phyloP scores from a whole-genome alignment of 2,888 invertebrate genomes.

The Trichopria drosophilae region DNA sequence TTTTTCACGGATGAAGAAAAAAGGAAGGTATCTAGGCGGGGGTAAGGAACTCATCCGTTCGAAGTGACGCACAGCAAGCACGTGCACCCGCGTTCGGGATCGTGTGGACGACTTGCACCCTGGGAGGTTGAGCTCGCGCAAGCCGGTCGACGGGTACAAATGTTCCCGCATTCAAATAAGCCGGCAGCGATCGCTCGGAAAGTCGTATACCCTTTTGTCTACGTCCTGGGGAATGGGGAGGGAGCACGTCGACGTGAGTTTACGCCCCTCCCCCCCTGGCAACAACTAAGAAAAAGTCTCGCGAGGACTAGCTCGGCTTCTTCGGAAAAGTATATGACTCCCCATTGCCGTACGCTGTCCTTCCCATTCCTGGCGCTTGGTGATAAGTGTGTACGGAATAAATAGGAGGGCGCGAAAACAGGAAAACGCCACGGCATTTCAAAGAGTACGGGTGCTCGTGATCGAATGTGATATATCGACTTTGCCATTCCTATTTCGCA shows the following conservation, averaged over 20 bases:
- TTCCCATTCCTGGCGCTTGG: background rate
- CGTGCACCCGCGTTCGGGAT: background rate
- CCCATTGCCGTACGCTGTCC: too few relatives aligned
- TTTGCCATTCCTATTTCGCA: too few relatives aligned
- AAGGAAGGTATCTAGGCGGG: too few relatives aligned
- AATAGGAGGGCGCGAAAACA: too few relatives aligned
- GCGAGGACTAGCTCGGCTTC: too few relatives aligned
- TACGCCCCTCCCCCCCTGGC: conserved; percentile 1
- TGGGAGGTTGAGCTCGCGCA: conserved; percentile 13
- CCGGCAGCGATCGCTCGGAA: conserved; percentile 32
- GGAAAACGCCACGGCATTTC: too few relatives aligned
- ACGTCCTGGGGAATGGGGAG: too few relatives aligned
- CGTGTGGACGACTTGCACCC: background rate
- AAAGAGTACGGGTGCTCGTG: too few relatives aligned
- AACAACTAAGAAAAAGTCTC: too few relatives aligned
- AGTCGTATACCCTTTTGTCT: conserved; percentile 29
- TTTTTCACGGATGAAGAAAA: too few relatives aligned
- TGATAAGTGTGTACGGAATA: conserved; percentile 24
- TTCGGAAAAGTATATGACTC: too few relatives aligned
- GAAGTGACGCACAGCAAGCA: background rate
- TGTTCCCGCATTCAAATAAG: conserved; percentile 38
- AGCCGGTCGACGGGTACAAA: conserved; percentile 33
- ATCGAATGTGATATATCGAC: too few relatives aligned
- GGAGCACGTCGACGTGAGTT: conserved; percentile 6
- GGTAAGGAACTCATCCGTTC: conserved; percentile 2